Percentiles rank a stretch among this genome's conserved stretches.
phyloP scores from a whole-genome alignment of 2,888 invertebrate genomes.

The Scaptomyza tumidula region DNA sequence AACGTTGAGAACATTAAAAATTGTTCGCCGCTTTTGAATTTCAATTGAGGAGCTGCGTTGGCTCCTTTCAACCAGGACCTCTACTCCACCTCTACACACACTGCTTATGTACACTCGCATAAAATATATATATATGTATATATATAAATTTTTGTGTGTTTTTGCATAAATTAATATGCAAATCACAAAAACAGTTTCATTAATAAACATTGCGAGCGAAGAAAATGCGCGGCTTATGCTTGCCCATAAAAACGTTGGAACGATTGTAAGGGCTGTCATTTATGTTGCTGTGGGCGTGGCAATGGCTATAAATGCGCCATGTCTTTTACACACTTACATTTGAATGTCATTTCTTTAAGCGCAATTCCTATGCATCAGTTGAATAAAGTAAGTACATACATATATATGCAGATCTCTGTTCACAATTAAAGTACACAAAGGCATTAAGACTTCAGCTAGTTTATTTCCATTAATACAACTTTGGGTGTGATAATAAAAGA shows the following conservation, averaged over 20 bases:
- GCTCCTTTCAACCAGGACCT: conserved; percentile 14
- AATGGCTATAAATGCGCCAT: conserved; percentile 51
- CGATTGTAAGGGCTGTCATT: neutral
- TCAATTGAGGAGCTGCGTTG: conserved; percentile 55
- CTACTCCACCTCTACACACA: conserved; percentile 13
- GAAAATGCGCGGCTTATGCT: conserved; percentile 75
- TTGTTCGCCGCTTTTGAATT: conserved; percentile 77
- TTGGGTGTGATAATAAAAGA: neutral
- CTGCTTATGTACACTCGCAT: conserved; percentile 23
- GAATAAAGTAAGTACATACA: conserved; percentile 10
- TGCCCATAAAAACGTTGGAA: conserved; percentile 60
- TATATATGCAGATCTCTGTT: conserved; percentile 42
- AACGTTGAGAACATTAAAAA: conserved; percentile 71
- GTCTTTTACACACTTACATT: conserved; percentile 33
- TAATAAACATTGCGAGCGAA: conserved; percentile 80
- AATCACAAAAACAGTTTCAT: conserved; percentile 82
- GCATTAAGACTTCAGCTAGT: neutral
- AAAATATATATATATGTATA: conserved; percentile 5
- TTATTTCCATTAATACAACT: neutral
- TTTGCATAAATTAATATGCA: conserved; percentile 82
- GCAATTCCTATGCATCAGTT: conserved; percentile 61
- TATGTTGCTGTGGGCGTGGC: conserved; percentile 3
- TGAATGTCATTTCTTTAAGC: conserved; percentile 61
- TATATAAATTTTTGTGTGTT: conserved; percentile 58
- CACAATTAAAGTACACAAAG: conserved; percentile 44